phyloP scores from a whole-genome alignment of 1,140 invertebrate genomes.

The Camponotus vicinus region DNA sequence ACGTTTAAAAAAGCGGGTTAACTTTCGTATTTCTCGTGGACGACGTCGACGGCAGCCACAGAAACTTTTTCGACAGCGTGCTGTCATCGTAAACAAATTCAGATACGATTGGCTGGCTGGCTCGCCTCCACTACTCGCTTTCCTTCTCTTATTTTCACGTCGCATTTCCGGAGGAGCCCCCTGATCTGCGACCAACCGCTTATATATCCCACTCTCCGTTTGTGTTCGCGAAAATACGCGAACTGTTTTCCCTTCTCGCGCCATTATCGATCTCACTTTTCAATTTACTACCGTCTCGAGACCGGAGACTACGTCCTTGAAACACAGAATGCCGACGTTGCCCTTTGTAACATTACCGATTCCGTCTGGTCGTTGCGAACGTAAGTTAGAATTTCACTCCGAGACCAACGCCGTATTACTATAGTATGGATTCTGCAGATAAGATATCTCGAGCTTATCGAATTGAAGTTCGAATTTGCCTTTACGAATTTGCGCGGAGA shows the following conservation, averaged over 20 bases:
- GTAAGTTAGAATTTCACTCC: slow-evolving; percentile 24
- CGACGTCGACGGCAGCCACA: slow-evolving; percentile 23
- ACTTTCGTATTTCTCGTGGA: slow-evolving; percentile 46
- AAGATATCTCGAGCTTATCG: slow-evolving; percentile 38
- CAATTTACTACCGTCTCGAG: slow-evolving; percentile 43
- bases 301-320: slow-evolving; percentile 39
- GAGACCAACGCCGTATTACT: not conserved
- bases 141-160: slow-evolving; percentile 26
- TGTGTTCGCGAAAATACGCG: slow-evolving; percentile 44
- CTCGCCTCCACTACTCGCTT: slow-evolving; percentile 22
- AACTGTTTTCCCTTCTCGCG: not conserved
- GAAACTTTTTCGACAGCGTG: slow-evolving; percentile 57
- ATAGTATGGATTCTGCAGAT: not conserved
- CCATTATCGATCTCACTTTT: slow-evolving; percentile 36
- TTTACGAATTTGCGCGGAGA: not conserved
- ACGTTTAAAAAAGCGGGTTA: slow-evolving; percentile 56
- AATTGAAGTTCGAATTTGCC: not conserved
- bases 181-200: slow-evolving; percentile 5
- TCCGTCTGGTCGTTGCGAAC: slow-evolving; percentile 14
- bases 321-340: slow-evolving; percentile 27
- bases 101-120: slow-evolving; percentile 58
- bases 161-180: slow-evolving; percentile 9
- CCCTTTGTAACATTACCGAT: not conserved
- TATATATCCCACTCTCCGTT: not conserved
- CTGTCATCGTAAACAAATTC: slow-evolving; percentile 65